phyloP scores from a whole-genome alignment of 2,113 vertebrate species.

The Galbula dea region DNA sequence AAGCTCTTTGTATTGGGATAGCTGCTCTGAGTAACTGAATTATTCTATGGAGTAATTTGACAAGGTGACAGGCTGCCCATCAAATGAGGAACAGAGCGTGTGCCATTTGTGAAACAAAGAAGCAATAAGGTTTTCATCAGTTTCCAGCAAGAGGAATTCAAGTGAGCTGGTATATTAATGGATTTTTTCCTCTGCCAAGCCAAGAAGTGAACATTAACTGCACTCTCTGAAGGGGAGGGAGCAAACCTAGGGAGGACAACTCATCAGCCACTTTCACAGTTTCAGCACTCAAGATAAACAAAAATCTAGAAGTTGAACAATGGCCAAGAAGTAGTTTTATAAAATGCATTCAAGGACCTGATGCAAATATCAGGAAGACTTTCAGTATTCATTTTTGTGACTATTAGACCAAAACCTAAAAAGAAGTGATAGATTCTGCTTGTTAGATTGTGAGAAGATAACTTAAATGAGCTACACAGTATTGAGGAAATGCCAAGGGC shows the following conservation, averaged over 20 bases:
- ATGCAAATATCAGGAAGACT: not conserved
- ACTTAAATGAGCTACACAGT: not conserved
- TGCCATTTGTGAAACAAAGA: not conserved
- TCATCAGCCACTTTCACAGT: not conserved
- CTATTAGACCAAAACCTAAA: not conserved
- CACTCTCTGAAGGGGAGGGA: not conserved
- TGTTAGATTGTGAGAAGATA: not conserved
- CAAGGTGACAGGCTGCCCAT: slow-evolving; percentile 7
- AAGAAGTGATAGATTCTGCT: not conserved
- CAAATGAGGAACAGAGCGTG: not conserved
- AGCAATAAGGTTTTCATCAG: slow-evolving; percentile 31
- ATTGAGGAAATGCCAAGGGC: not conserved
- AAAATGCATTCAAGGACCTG: not conserved
- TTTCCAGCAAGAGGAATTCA: not conserved
- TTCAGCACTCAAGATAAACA: not conserved
- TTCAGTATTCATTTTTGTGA: not conserved
- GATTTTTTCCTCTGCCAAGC: not conserved
- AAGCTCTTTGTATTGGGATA: not conserved
- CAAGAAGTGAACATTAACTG: not conserved
- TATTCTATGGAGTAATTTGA: not conserved
- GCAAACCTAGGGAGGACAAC: not conserved
- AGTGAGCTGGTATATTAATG: not conserved
- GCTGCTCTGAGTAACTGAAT: not conserved
- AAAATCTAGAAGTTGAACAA: not conserved
- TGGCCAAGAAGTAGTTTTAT: not conserved